These are phyloP conservation scores for Rhagoletis pomonella DNA, from an alignment of 1,140 invertebrate species.

Conservation along the genomic window DNA sequence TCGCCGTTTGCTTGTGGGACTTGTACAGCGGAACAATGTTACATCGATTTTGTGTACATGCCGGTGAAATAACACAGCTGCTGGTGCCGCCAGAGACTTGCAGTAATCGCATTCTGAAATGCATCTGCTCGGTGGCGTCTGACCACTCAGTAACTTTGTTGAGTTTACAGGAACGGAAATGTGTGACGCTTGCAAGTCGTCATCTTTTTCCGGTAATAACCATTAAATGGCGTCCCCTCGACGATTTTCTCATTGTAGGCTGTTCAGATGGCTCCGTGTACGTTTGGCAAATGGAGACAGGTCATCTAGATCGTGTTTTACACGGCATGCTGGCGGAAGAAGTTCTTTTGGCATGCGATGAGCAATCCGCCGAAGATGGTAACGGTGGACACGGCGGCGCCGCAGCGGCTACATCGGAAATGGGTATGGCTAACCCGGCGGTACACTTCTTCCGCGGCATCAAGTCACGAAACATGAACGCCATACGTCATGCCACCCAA, in stretches of 20 bases:
- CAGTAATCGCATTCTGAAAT: slow-evolving; percentile 93
- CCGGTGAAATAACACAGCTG: slow-evolving; percentile 92
- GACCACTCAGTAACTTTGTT: slow-evolving; percentile 98
- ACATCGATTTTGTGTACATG: slow-evolving; percentile 97
- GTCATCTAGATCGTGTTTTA: slow-evolving; percentile 95
- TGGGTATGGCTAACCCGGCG: slow-evolving; percentile 92
- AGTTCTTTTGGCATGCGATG: slow-evolving; percentile 96
- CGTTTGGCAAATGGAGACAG: slow-evolving; percentile 99
- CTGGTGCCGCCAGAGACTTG: slow-evolving; percentile 94
- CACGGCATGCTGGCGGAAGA: slow-evolving; percentile 97
- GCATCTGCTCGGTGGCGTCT: slow-evolving; percentile 96
- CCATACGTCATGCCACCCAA: slow-evolving; percentile 92
- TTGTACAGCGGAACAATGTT: slow-evolving; percentile 91
- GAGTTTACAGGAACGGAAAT: slow-evolving; percentile 94
- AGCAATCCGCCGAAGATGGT: slow-evolving; percentile 80
- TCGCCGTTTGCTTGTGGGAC: slow-evolving; percentile 98
- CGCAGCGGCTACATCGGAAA: slow-evolving; percentile 77
- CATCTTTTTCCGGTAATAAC: slow-evolving; percentile 97
- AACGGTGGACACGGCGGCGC: slow-evolving; percentile 62
- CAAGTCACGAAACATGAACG: slow-evolving; percentile 94
- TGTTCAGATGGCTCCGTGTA: slow-evolving; percentile 98
- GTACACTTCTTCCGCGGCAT: slow-evolving; percentile 94
- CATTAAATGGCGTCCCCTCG: slow-evolving; percentile 97
- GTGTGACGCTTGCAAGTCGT: slow-evolving; percentile 94
- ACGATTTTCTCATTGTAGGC: slow-evolving; percentile 99